Evolutionary conservation across 2,888 invertebrate species (phyloP).

Genomic region (Papilio protenor): DNA sequence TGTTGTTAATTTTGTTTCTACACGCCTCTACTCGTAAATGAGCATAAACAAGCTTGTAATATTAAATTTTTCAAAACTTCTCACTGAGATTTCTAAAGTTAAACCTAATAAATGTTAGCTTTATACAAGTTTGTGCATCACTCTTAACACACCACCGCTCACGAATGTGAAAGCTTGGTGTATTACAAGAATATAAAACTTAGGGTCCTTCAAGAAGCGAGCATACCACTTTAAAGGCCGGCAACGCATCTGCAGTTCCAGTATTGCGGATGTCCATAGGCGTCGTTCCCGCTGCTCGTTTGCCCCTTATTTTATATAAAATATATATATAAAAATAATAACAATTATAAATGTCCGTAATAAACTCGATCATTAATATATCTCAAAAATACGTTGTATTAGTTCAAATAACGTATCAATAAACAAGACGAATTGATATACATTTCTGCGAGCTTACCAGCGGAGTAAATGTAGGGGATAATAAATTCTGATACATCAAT

Average conservation of each 20-base stretch:
- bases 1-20: neutral
- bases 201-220: too few relatives aligned
- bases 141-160: constrained; percentile 15
- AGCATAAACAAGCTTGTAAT: neutral
- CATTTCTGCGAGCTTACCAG: constrained; percentile 8
- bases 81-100: constrained; percentile 14
- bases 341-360: neutral
- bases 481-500: constrained; percentile 11
- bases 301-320: too few relatives aligned
- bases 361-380: constrained; percentile 6
- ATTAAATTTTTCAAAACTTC: constrained; percentile 28
- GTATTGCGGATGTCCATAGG: too few relatives aligned
- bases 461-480: neutral
- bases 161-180: constrained; percentile 6
- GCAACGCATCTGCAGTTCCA: too few relatives aligned
- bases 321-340: neutral
- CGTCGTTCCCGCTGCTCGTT: too few relatives aligned
- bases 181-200: neutral
- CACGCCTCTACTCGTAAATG: neutral
- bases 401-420: constrained; percentile 14
- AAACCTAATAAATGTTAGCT: constrained; percentile 16
- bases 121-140: constrained; percentile 21
- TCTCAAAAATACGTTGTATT: constrained; percentile 2
- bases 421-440: constrained; percentile 35
- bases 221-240: too few relatives aligned